Percentiles rank a stretch among this genome's conserved stretches.
phyloP scores from a whole-genome alignment of 2,888 invertebrate species.

The Pyrrhosoma nymphula region DNA sequence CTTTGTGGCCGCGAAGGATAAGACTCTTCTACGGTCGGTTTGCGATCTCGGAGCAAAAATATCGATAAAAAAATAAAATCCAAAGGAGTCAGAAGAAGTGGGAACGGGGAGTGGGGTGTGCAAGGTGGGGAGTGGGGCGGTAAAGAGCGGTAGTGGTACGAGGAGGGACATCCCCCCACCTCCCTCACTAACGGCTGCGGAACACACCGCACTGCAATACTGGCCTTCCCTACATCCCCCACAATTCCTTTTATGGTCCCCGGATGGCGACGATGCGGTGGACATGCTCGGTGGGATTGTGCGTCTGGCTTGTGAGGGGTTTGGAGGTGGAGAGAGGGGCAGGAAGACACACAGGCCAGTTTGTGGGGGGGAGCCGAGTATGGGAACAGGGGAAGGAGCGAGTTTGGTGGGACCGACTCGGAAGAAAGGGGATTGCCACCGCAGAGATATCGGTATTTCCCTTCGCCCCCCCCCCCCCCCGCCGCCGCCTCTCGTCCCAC shows the following conservation, averaged over 20 bases:
- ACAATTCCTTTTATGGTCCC: constrained; percentile 64
- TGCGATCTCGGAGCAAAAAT: background rate
- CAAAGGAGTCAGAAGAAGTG: background rate
- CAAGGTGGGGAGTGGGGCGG: background rate
- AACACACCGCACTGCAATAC: constrained; percentile 35
- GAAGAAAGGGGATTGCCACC: constrained; percentile 6
- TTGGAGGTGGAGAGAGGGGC: background rate
- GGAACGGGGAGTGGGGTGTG: background rate
- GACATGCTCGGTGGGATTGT: constrained; percentile 51
- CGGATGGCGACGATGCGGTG: constrained; percentile 10
- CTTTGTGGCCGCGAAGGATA: background rate
- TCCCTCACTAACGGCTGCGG: constrained; percentile 36
- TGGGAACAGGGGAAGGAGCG: too few species aligned
- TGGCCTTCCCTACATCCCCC: constrained; percentile 53
- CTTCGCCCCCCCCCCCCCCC: background rate
- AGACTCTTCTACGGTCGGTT: background rate
- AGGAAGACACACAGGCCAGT: too few species aligned
- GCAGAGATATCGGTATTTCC: constrained; percentile 38
- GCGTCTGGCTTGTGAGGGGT: background rate
- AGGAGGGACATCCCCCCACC: background rate
- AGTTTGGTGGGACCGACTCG: background rate
- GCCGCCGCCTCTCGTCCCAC: too few species aligned
- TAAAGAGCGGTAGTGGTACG: background rate
- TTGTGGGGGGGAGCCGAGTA: background rate
- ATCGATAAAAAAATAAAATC: too few species aligned